Evolutionary conservation across 1,140 invertebrate species (phyloP).

Genomic region (Tetraneura akinire): DNA sequence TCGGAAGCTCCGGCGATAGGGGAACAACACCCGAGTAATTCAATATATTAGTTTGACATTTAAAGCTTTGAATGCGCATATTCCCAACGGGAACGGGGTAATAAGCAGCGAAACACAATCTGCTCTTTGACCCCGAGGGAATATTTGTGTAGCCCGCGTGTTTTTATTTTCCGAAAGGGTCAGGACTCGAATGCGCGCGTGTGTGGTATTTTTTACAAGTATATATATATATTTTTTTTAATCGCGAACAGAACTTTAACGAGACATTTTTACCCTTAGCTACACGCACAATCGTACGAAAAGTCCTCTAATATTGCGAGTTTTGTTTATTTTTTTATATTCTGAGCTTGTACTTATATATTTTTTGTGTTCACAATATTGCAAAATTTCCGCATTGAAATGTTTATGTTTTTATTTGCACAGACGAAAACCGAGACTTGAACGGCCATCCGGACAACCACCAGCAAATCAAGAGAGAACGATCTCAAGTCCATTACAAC

Average conservation of each 20-base stretch:
- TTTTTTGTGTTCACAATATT: too few relatives aligned
- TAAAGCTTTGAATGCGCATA: constrained; percentile 47
- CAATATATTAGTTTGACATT: constrained; percentile 52
- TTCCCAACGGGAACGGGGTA: constrained; percentile 50
- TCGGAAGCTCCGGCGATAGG: constrained; percentile 33
- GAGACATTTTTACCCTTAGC: not conserved
- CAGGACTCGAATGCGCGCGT: not conserved
- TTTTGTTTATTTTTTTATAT: too few relatives aligned
- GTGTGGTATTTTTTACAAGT: not conserved
- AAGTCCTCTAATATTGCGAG: too few relatives aligned
- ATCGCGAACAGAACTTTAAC: constrained; percentile 9
- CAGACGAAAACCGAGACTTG: constrained; percentile 83
- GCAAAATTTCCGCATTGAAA: too few relatives aligned
- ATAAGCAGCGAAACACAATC: constrained; percentile 51
- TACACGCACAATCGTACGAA: too few relatives aligned
- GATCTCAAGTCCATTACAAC: constrained; percentile 73
- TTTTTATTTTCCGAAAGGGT: constrained; percentile 49
- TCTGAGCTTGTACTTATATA: too few relatives aligned
- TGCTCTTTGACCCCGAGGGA: constrained; percentile 47
- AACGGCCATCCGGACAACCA: constrained; percentile 66
- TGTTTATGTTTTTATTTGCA: constrained; percentile 58
- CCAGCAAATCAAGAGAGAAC: constrained; percentile 86
- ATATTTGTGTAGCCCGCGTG: constrained; percentile 34
- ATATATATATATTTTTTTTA: not conserved
- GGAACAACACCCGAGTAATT: constrained; percentile 42